phyloP scores from a whole-genome alignment of 2,888 invertebrate genomes.

The Yponomeuta malinellus region DNA sequence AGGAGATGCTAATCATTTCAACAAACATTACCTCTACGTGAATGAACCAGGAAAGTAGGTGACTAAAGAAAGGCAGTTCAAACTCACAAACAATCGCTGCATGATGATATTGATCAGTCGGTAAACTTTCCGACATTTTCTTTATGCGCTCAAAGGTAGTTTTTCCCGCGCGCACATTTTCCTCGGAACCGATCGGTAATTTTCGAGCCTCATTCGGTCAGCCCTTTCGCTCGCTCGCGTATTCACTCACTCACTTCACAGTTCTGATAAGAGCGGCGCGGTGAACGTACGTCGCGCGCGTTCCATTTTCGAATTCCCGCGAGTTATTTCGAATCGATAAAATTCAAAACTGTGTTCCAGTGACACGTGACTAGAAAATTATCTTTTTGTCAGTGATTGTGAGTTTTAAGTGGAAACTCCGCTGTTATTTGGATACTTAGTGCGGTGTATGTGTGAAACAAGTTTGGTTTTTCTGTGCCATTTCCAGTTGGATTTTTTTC shows the following conservation, averaged over 20 bases:
- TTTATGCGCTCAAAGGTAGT: not conserved
- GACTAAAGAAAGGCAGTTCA: conserved; percentile 25
- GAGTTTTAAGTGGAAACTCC: not conserved
- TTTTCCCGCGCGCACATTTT: not conserved
- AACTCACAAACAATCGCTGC: not conserved
- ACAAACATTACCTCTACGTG: conserved; percentile 37
- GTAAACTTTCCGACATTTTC: not conserved
- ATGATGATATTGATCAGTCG: not conserved
- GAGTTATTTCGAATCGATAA: conserved; percentile 36
- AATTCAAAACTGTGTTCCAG: conserved; percentile 9
- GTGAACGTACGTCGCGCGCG: conserved; percentile 30
- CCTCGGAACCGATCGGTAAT: not conserved
- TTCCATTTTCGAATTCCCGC: conserved; percentile 38
- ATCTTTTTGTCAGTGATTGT: not conserved
- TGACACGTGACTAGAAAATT: not conserved
- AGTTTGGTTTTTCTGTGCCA: conserved; percentile 47
- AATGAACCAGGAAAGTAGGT: conserved; percentile 40
- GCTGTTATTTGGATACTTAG: not conserved
- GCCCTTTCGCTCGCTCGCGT: conserved; percentile 46
- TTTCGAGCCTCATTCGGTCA: conserved; percentile 21
- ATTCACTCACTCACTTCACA: conserved; percentile 38
- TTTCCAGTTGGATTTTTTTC: conserved; percentile 54
- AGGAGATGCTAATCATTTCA: conserved; percentile 48
- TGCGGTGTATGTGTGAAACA: conserved; percentile 29
- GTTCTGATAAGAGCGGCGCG: conserved; percentile 50